phyloP scores from a whole-genome alignment of 2,888 invertebrate species.

The Cerceris rybyensis region DNA sequence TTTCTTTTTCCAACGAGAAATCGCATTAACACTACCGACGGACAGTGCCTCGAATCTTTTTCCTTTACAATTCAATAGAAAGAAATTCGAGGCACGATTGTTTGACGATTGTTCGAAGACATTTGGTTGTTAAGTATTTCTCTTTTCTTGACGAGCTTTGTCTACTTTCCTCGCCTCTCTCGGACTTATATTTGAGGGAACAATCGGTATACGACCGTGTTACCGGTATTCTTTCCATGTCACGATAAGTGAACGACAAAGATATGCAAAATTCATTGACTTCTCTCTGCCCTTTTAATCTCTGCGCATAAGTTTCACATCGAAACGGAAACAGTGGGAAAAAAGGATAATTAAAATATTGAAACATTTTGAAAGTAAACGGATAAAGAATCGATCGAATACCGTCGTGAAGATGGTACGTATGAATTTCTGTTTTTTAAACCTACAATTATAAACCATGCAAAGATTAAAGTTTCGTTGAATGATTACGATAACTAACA shows the following conservation, averaged over 20 bases:
- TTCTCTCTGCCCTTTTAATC: slow-evolving; percentile 33
- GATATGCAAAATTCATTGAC: slow-evolving; percentile 44
- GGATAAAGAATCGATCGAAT: slow-evolving; percentile 1
- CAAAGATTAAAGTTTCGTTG: not conserved
- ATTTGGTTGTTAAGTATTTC: slow-evolving; percentile 18
- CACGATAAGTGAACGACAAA: slow-evolving; percentile 23
- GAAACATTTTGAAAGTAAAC: not conserved
- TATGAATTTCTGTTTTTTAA: slow-evolving; percentile 2
- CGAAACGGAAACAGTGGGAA: not conserved
- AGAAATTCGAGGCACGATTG: slow-evolving; percentile 28
- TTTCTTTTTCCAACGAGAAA: slow-evolving; percentile 6
- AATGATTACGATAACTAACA: not conserved
- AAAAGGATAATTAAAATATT: not conserved
- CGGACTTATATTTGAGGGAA: not conserved
- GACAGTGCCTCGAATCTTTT: slow-evolving; percentile 15
- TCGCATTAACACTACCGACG: slow-evolving; percentile 16
- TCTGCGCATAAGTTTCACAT: slow-evolving; percentile 7
- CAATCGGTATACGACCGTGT: slow-evolving; percentile 6
- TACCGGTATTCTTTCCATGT: slow-evolving; percentile 48
- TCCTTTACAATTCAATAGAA: slow-evolving; percentile 20
- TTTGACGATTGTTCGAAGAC: slow-evolving; percentile 54
- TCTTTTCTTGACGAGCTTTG: not conserved
- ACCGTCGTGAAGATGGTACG: not conserved
- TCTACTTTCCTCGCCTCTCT: not conserved
- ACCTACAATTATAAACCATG: slow-evolving; percentile 11